Evolutionary conservation across 1,140 invertebrate species (phyloP).

Genomic region (Mycetomoellerius zeteki): DNA sequence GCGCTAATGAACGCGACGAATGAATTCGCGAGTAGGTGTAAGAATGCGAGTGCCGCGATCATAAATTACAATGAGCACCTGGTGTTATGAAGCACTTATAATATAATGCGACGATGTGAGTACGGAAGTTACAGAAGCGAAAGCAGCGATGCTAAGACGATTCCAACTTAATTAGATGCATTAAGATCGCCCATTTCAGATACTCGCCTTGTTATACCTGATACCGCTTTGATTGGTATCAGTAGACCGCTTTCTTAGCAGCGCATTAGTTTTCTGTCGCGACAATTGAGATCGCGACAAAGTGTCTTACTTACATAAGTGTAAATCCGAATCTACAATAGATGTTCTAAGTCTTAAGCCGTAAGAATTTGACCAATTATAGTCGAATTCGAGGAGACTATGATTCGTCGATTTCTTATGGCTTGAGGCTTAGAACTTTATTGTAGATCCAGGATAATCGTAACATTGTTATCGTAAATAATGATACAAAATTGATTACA

Average conservation of each 20-base stretch:
- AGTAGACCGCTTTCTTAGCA: background rate
- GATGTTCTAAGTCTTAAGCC: no score
- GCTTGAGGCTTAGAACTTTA: no score
- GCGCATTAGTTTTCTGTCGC: background rate
- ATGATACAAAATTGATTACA: background rate
- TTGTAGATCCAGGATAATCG: no score
- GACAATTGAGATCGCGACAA: background rate
- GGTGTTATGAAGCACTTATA: conserved; percentile 23
- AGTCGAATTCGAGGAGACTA: no score
- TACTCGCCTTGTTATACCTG: conserved; percentile 20
- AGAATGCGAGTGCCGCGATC: conserved; percentile 41
- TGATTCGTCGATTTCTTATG: no score
- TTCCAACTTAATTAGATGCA: conserved; percentile 21
- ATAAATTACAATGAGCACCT: conserved; percentile 58
- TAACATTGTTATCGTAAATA: conserved; percentile 15
- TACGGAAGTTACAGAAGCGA: background rate
- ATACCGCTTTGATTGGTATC: conserved; percentile 13
- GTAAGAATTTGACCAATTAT: no score
- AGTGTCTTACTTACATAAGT: background rate
- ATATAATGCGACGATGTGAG: conserved; percentile 9
- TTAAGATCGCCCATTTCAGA: conserved; percentile 26
- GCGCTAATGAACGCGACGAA: conserved; percentile 55
- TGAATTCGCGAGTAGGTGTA: conserved; percentile 41
- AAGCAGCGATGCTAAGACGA: background rate
- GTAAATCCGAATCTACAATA: no score